Evolutionary conservation across 2,797 vertebrate genomes (phyloP), one percentile per base, ranked within the genome.

Genomic region (Trematomus bernacchii): DNA sequence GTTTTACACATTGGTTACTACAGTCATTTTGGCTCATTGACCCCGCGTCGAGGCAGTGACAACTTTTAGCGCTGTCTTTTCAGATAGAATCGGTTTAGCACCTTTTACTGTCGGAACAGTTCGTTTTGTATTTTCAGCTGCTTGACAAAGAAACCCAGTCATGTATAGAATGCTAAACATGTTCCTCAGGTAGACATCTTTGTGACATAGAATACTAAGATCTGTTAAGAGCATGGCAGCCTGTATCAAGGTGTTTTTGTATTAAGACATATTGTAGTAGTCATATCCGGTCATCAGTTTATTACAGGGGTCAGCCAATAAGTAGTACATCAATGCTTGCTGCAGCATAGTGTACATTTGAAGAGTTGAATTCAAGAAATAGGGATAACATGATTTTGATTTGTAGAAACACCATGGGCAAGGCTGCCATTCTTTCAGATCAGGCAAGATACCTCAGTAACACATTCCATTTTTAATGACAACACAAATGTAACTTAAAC

Each of bases 401-500:
- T 78, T 66, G 51, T 80, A 47, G 75, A 65, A 74, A 84, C 84
- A 77, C 85, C 82, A 2, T 73, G 74, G 59, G 73, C 86, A 91
- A 91, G 90, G 90, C 91, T 93, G 91, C 81, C 90, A 91, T 85
- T 90, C 89, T 84, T 91, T 80, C 92, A 90, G 77, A 85, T 87
- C 82, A 86, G 68, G 87, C 68, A 77, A 75, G 64, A 87, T 90
- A 89, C 93, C 93, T 93, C 91, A 91, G 91, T 86, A 94, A 94
- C 93, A 85, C 94, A 95, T 95, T 95, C 94, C 88, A 90, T 95
- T 95, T 95, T 90, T 90, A 82, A 81, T 86, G 82, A 89, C 54
- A 77, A 85, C 58, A 65, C 77, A 85, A 84, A 75, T n/a, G 37
- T 72, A 83, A 76, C 46, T 78, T 40, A 89, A 74, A 74, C 75